phyloP scores from a whole-genome alignment of 2,888 invertebrate genomes.

The Eledona agricola region DNA sequence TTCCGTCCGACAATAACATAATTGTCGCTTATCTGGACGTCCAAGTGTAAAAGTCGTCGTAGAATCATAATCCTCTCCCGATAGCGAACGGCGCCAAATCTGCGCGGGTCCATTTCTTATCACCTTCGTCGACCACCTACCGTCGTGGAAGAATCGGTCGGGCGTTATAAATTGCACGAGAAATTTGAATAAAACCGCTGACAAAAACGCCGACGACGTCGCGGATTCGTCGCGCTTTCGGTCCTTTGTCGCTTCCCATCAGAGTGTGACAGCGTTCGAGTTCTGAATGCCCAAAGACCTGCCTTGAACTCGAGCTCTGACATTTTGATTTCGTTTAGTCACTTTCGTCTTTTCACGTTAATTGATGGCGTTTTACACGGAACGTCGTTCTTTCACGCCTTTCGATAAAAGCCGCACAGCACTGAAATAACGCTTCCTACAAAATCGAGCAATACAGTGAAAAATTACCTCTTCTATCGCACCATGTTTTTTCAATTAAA shows the following conservation, averaged over 20 bases:
- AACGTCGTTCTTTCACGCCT: constrained; percentile 15
- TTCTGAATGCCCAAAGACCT: constrained; percentile 14
- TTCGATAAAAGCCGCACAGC: too few relatives aligned
- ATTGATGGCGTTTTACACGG: constrained; percentile 25
- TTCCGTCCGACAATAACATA: constrained; percentile 30
- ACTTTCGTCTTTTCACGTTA: constrained; percentile 27
- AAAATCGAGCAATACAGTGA: too few relatives aligned
- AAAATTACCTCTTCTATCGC: too few relatives aligned
- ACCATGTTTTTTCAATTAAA: too few relatives aligned
- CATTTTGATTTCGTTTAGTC: constrained; percentile 28
- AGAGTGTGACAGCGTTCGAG: constrained; percentile 21
- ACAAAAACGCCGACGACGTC: constrained; percentile 28
- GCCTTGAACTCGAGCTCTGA: constrained; percentile 22
- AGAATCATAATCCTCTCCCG: constrained; percentile 23
- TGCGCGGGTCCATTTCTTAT: too few relatives aligned
- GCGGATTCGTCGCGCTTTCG: constrained; percentile 29
- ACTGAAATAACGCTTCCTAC: too few relatives aligned
- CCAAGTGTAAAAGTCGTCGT: constrained; percentile 35
- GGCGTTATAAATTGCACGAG: too few relatives aligned
- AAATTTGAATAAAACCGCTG: constrained; percentile 22
- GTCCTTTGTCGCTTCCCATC: constrained; percentile 22
- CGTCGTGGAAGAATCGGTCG: too few relatives aligned
- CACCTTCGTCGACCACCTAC: too few relatives aligned
- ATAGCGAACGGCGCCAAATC: constrained; percentile 25
- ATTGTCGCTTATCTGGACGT: constrained; percentile 27